Evolutionary conservation across 2,797 vertebrate genomes (phyloP), one percentile per base, ranked within the genome.

Genomic region (Parauchenoglanis ngamensis): DNA sequence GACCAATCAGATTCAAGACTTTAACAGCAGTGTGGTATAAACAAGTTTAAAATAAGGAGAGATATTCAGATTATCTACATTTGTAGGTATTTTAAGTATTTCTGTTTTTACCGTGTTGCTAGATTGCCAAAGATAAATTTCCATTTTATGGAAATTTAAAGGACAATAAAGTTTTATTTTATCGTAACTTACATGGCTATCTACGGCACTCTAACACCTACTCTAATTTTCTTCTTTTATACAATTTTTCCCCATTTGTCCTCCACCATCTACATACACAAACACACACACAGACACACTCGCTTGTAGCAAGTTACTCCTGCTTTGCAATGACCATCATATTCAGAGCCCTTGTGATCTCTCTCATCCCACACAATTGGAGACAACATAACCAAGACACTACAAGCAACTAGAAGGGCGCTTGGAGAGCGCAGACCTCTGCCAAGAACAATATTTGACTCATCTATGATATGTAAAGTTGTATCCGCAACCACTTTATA

Each of bases 311-410:
- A 90, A 90, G 92, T 93, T 94, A 93, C 91, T 89, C 90, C 90
- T 93, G 40, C 52, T 88, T 88, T 91, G 92, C 90, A 90, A 90
- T 94, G 94, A 95, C 93, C 17, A 77, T 77, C 49, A 21, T 56
- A 57, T 35, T 57, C 52, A 78, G 52, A 57, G 28, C 17, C 17
- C 54, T 35, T 23, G 91, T 92, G 92, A 91, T 94, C 92, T 94
- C 93, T 91, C 89, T 91, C 25, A 57, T 57, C 76, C 28, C 54
- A 89, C 88, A 80, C 89, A 57, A 85, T 88, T 85, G 88, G n/a
- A 92, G 90, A 93, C 92, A 93, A 92, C 90, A 88, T 88, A 92
- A 91, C 90, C 91, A 85, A 87, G 92, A 94, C 92, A 93, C 91
- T 89, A 85, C 89, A 94, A 93, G 92, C 94, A 95, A 95, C 95